phyloP scores from a whole-genome alignment of 2,888 invertebrate species.

The Drosophila lutescens region DNA sequence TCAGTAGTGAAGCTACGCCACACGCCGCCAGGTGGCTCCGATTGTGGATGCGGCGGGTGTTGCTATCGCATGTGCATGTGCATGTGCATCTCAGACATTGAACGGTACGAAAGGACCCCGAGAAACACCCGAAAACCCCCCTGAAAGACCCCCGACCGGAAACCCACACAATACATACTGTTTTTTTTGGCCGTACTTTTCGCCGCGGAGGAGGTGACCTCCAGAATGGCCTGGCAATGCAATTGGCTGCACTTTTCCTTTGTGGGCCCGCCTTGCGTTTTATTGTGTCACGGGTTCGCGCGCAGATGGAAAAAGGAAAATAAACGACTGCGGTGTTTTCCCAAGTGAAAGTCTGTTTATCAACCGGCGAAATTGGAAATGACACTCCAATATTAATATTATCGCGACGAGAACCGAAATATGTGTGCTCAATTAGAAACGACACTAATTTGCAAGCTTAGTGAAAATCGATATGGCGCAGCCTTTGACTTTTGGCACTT shows the following conservation, averaged over 20 bases:
- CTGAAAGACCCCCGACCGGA: background rate
- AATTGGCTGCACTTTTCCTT: slow-evolving; percentile 44
- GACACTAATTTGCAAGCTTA: slow-evolving; percentile 63
- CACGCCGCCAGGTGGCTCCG: slow-evolving; percentile 81
- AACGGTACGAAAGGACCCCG: slow-evolving; percentile 17
- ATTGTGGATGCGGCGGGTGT: slow-evolving; percentile 68
- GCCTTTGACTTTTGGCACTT: slow-evolving; percentile 26
- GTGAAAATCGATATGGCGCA: slow-evolving; percentile 69
- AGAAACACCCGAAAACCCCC: background rate
- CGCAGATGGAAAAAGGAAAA: slow-evolving; percentile 21
- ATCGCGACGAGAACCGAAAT: background rate
- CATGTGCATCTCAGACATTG: slow-evolving; percentile 45
- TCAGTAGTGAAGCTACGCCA: slow-evolving; percentile 82
- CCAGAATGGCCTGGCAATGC: slow-evolving; percentile 45
- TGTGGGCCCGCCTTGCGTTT: slow-evolving; percentile 45
- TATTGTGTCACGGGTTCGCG: slow-evolving; percentile 72
- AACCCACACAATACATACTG: slow-evolving; percentile 24
- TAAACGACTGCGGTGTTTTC: slow-evolving; percentile 31
- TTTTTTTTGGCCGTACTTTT: background rate
- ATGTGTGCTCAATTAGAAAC: slow-evolving; percentile 57
- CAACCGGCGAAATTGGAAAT: background rate
- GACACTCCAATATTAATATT: background rate
- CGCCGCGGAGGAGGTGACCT: slow-evolving; percentile 34
- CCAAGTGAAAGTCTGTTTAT: slow-evolving; percentile 39
- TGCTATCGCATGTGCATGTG: slow-evolving; percentile 43